Evolutionary conservation across 2,113 vertebrate genomes (phyloP), one percentile per base, ranked within the genome.

Genomic region (Oenanthe melanoleuca): DNA sequence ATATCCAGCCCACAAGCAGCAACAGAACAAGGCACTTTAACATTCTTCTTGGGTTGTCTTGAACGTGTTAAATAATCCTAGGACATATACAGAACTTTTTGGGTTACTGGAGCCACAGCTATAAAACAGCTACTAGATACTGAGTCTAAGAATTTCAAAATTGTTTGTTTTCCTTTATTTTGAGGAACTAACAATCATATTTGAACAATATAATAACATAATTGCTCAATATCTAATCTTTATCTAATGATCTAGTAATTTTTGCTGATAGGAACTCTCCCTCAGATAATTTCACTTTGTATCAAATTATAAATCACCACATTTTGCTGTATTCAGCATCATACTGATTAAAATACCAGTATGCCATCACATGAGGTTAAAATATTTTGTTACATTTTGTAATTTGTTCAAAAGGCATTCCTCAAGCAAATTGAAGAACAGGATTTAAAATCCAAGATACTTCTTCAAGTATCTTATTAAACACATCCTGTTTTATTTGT

Each of bases 401-500:
- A 84, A 67, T 96, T 93, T 89, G 26, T 63, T 66, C 44, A 94
- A 96, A 96, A 94, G 64, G 29, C 94, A 93, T 92, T 64, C 53
- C 72, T 86, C 53, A 64, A 93, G 38, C 66, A 84, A 92, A 47
- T 12, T 91, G 67, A 29, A 95, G 60, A 71, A 80, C 13, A 61
- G 53, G 24, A 88, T 70, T 86, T 69, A 80, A 79, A 95, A 96
- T 72, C 81, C 25, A 91, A 91, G 86, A 97, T 81, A 59, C 50
- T 96, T 67, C 88, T 82, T 89, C 89, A 84, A 95, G 92, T 85
- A 87, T 67, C 80, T 79, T 96, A 93, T 94, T 97, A 92, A 94
- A 96, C 88, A 95, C 86, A 95, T 96, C 92, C 71, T 92, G 93
- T 77, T 95, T 89, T 94, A 85, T 74, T 72, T 95, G 52, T 66